These are phyloP conservation scores for Ganaspis sp. DNA, from an alignment of 1,140 invertebrate genomes.

Conservation along the genomic window DNA sequence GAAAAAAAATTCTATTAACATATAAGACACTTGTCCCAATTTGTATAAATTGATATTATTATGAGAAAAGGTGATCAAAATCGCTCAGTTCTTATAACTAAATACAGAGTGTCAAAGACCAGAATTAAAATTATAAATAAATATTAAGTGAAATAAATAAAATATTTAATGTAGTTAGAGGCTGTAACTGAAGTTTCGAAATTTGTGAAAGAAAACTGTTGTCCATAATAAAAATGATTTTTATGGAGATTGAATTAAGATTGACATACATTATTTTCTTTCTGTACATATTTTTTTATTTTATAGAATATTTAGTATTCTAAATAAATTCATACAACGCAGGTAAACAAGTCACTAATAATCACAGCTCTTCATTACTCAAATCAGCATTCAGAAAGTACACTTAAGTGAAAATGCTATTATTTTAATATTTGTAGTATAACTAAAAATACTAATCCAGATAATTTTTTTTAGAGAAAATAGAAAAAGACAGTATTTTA, in stretches of 20 bases:
- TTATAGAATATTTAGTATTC: conserved; percentile 2
- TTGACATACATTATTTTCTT: neutral
- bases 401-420: neutral
- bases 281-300: conserved; percentile 11
- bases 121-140: neutral
- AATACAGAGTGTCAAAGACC: neutral
- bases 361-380: conserved; percentile 14
- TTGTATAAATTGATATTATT: conserved; percentile 9
- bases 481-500: neutral
- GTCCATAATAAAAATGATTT: conserved; percentile 54
- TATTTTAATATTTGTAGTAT: neutral
- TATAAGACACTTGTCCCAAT: conserved; percentile 14
- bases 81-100: conserved; percentile 4
- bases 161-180: conserved; percentile 28
- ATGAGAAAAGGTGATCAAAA: neutral
- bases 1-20: neutral
- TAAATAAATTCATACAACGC: conserved; percentile 16
- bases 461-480: neutral
- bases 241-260: conserved; percentile 37
- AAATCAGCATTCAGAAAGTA: conserved; percentile 6
- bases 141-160: neutral
- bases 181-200: conserved; percentile 32
- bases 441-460: neutral
- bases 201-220: conserved; percentile 44
- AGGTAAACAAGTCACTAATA: conserved; percentile 14